Base-by-base conservation (phyloP, 2,888 invertebrate genomes). In the Matsumyia berberina region DNA sequence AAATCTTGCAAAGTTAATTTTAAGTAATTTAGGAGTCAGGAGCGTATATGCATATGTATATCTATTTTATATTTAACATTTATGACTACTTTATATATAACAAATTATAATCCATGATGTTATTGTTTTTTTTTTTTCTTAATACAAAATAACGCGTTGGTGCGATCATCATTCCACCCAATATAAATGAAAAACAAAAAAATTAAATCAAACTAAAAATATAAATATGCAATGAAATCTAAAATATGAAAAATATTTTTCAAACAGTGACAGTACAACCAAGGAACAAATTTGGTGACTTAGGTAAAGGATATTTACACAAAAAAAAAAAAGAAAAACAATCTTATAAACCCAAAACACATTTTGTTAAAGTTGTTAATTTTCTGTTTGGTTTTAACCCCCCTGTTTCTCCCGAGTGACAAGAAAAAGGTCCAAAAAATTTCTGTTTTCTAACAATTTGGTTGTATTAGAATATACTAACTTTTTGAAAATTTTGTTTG, bases 271-370 rank as follows among this genome's bases (percentile, higher is more conserved):
- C 94, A 93, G 94, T 94, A 92, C 94, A 94, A 93, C 94, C 94
- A 93, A 94, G 94, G 94, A 94, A 91, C 90, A 92, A 94, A 93
- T 93, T 94, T 93, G 94, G 94, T 93, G 94, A 94, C 92, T 93
- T 94, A 94, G 94, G 94, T 94, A 94, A 94, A 94, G 66, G 57
- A 86, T 83, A 87, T 82, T 70, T 73, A 24, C 24, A 24, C 72
- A 87, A 80, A 86, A 83, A 83, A 58, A 31, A 55, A 69, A 69
- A 67, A 53, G 53, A 73, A 83, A 69, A n/a, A n/a, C n/a, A n/a
- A n/a, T n/a, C 5, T 55, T 29, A 55, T 24, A 64, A 70, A 76
- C 33, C 31, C 74, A 69, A 78, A 72, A 76, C 58, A 69, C 46
- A 76, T 69, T 70, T 60, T 67, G 35, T 73, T 62, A 57, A 53